These are phyloP conservation scores for Chrysomela aeneicollis DNA, from an alignment of 2,888 invertebrate genomes.

Conservation along the genomic window DNA sequence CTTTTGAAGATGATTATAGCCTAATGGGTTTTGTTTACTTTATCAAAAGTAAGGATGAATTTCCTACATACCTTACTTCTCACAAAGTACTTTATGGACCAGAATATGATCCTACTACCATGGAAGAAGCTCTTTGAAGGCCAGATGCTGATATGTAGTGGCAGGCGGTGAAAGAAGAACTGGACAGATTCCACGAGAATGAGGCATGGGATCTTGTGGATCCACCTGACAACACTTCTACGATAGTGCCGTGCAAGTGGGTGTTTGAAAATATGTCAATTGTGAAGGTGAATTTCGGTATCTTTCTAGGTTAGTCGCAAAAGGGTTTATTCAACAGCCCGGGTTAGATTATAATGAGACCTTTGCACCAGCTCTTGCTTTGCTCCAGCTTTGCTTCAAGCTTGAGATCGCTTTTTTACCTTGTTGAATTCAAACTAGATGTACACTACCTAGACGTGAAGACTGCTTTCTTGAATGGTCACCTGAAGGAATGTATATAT, in stretches of 20 bases:
- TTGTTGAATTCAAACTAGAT: constrained; percentile 35
- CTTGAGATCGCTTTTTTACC: constrained; percentile 39
- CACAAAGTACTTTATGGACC: not conserved
- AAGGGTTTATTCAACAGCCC: constrained; percentile 36
- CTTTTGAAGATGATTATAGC: constrained; percentile 51
- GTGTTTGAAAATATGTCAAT: constrained; percentile 44
- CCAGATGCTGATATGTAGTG: constrained; percentile 29
- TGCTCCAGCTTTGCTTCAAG: constrained; percentile 22
- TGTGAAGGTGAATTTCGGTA: no score
- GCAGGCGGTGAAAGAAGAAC: constrained; percentile 31
- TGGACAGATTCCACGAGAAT: constrained; percentile 35
- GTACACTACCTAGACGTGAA: constrained; percentile 40
- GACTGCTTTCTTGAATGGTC: constrained; percentile 33
- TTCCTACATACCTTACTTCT: not conserved
- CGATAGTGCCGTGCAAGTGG: constrained; percentile 48
- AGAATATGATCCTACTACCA: constrained; percentile 26
- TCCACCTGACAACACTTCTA: no score
- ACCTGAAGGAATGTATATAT: constrained; percentile 35
- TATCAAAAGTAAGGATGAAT: not conserved
- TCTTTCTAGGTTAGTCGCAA: no score
- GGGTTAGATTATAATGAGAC: constrained; percentile 42
- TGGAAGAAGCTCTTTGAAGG: constrained; percentile 30
- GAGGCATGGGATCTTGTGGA: constrained; percentile 30
- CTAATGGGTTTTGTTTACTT: not conserved
- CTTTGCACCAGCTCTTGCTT: no score